Evolutionary conservation across 92 coral and sea anemone genomes (phyloP).

Genomic region (Actinostola sp.): DNA sequence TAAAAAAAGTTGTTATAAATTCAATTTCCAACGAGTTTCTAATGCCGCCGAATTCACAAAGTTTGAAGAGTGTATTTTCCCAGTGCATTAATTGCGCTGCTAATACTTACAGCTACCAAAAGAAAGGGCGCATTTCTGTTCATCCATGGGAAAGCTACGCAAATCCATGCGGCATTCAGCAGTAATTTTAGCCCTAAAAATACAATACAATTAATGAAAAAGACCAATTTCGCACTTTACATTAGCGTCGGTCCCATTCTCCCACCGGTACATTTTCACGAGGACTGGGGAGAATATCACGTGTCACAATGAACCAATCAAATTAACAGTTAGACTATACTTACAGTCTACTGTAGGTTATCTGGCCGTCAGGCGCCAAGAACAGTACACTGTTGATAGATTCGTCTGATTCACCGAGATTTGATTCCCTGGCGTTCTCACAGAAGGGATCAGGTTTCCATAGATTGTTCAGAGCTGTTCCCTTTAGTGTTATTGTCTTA

Average conservation of each 20-base stretch:
- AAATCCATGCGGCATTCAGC: conserved; percentile 72
- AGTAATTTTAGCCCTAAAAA: conserved; percentile 24
- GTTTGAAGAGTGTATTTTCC: background rate
- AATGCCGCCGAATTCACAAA: no score
- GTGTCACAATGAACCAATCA: no score
- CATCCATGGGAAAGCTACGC: conserved; percentile 59
- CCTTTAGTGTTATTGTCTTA: conserved; percentile 43
- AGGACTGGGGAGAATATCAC: background rate
- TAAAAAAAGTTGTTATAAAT: no score
- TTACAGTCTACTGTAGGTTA: conserved; percentile 58
- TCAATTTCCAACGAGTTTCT: background rate
- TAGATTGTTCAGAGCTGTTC: conserved; percentile 38
- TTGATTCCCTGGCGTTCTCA: conserved; percentile 70
- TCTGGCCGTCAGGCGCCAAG: conserved; percentile 39
- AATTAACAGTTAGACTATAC: background rate
- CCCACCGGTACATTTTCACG: background rate
- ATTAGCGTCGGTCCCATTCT: background rate
- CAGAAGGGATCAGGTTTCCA: conserved; percentile 85
- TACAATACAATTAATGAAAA: background rate
- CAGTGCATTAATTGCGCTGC: background rate
- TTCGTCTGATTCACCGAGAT: conserved; percentile 55
- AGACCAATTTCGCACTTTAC: background rate
- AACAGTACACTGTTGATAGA: conserved; percentile 47
- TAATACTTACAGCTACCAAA: conserved; percentile 68
- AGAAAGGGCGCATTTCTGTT: conserved; percentile 54